Conservation (phyloP, 2,888 invertebrate species). For the Odontothrips loti region DNA sequence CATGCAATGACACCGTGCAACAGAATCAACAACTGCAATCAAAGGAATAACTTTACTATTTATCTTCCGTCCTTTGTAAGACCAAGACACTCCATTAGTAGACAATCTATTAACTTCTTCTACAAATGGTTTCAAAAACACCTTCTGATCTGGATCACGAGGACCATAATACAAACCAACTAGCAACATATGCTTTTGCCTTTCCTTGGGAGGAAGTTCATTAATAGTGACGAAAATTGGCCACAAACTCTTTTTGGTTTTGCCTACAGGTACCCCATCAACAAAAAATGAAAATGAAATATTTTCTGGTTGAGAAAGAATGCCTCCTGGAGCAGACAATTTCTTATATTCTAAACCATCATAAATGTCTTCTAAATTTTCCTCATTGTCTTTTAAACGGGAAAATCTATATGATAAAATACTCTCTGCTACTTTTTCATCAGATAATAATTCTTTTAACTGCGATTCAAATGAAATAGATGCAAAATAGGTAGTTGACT, state of each 20-base stretch:
- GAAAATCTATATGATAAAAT: too few relatives aligned
- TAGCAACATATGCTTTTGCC: constrained; percentile 35
- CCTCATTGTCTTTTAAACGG: too few relatives aligned
- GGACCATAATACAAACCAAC: constrained; percentile 36
- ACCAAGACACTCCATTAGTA: constrained; percentile 34
- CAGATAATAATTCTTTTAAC: too few relatives aligned
- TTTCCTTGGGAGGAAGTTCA: constrained; percentile 35
- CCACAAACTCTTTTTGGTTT: constrained; percentile 29
- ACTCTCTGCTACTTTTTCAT: too few relatives aligned
- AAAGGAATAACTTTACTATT: constrained; percentile 36
- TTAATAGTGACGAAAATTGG: constrained; percentile 36
- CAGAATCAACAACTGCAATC: constrained; percentile 33
- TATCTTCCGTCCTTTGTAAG: constrained; percentile 29
- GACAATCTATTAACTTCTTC: constrained; percentile 36
- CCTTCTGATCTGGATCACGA: constrained; percentile 36
- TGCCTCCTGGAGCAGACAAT: too few relatives aligned
- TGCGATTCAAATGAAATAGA: too few relatives aligned
- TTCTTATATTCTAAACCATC: too few relatives aligned
- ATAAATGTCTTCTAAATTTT: too few relatives aligned
- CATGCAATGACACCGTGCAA: constrained; percentile 32
- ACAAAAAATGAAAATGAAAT: too few relatives aligned
- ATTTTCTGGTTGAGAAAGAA: too few relatives aligned
- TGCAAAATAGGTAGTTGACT: too few relatives aligned
- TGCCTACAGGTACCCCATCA: too few relatives aligned
- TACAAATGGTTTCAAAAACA: constrained; percentile 35